Base-by-base conservation (phyloP, 2,888 invertebrate genomes). In the Drosophila paranaensis region DNA sequence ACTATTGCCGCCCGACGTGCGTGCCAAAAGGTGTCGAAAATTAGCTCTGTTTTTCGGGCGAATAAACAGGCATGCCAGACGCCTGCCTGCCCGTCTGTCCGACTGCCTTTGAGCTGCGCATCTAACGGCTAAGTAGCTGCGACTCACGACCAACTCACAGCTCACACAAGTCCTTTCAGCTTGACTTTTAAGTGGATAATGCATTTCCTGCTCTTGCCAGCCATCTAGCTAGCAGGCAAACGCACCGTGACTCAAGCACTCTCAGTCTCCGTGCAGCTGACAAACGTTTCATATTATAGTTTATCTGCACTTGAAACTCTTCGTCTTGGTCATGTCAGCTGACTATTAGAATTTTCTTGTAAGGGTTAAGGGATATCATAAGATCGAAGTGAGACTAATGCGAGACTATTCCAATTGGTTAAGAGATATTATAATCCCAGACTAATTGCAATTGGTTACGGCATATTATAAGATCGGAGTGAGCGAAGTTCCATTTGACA, bases 151-250 rank as follows among this genome's bases (percentile, higher is more conserved):
- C 70, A 80, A 77, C 68, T 58, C 60, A 71, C 51, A 61, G 70
- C 54, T 54, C 71, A 42, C 71, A 42, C 42, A 65, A 78, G 67
- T 63, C 73, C 74, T 80, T 82, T 77, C 73, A 81, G 67, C 69
- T 64, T 71, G 74, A 74, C 72, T 74, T 73, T 74, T 84, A 83
- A 77, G 76, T 90, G 83, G 79, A 82, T 88, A 85, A 88, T 89
- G 79, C 88, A 82, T 88, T 83, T 89, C 80, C 82, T 79, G 27
- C 27, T 79, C 3, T 4, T 27, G 27, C 63, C 66, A 69, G 57
- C 60, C 50, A 58, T 45, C 46, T 53, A 54, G 64, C 48, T 61
- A 57, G 54, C 20, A 20, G 20, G 20, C 20, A 20, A 20, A 20
- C 20, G 20, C 20, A 20, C 20, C 20, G 20, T 51, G 69, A 68